Evolutionary conservation across 2,888 invertebrate genomes (phyloP).

Genomic region (Lissonota sp.): DNA sequence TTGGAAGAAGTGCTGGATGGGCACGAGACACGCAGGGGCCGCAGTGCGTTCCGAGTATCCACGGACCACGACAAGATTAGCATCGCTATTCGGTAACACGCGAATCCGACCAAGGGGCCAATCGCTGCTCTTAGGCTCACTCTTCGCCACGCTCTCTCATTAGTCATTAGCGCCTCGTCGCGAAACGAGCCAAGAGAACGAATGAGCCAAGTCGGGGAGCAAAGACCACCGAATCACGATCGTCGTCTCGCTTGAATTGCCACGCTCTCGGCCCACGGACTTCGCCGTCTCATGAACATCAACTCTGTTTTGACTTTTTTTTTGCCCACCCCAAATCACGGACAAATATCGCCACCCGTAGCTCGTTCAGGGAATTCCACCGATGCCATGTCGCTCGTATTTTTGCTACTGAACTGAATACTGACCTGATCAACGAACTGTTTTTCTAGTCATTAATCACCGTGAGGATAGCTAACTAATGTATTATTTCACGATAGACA

Average conservation of each 20-base stretch:
- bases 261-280: constrained; percentile 47
- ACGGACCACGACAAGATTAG: constrained; percentile 79
- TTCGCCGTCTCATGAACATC: constrained; percentile 40
- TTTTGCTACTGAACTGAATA: background rate
- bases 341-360: constrained; percentile 45
- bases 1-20: constrained; percentile 66
- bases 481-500: background rate
- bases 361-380: constrained; percentile 22
- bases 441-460: background rate
- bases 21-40: constrained; percentile 71
- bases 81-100: constrained; percentile 80
- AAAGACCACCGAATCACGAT: constrained; percentile 66
- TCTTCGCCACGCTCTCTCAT: constrained; percentile 67
- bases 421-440: background rate
- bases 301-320: constrained; percentile 37
- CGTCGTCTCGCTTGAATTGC: constrained; percentile 56
- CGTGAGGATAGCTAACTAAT: too few species aligned
- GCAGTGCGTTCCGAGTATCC: constrained; percentile 74
- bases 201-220: constrained; percentile 43
- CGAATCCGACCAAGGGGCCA: constrained; percentile 72
- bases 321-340: constrained; percentile 20
- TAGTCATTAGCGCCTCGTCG: constrained; percentile 74
- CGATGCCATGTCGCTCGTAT: background rate
- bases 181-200: constrained; percentile 52
- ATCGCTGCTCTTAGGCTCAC: constrained; percentile 68